Conservation (phyloP, 2,113 vertebrate genomes). For the Pelecanoides urinatrix region DNA sequence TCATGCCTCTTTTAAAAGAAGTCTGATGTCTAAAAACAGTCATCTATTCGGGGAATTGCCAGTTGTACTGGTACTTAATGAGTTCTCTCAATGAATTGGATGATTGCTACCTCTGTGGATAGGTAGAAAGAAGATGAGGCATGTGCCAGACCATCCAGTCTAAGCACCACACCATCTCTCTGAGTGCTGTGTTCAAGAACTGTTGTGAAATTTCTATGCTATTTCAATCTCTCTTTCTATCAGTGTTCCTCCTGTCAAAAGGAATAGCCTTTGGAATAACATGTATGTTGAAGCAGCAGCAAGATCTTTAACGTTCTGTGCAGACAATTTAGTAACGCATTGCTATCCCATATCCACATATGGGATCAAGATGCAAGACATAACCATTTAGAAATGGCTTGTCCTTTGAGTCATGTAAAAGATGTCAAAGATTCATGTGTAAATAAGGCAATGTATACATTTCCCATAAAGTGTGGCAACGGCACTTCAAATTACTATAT, state of each 20-base stretch:
- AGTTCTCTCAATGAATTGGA: not conserved
- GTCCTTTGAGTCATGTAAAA: not conserved
- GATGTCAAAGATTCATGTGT: not conserved
- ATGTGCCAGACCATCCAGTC: not conserved
- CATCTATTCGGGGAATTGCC: not conserved
- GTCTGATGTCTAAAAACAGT: not conserved
- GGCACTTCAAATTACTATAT: not conserved
- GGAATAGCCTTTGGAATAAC: not conserved
- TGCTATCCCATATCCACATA: too few species aligned
- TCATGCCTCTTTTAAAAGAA: not conserved
- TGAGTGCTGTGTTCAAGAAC: not conserved
- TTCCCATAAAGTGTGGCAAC: not conserved
- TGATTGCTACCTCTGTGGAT: not conserved
- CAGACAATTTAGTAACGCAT: not conserved
- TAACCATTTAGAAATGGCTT: not conserved
- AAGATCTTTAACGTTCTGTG: not conserved
- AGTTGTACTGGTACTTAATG: accelerated
- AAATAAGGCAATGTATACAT: not conserved
- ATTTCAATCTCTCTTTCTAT: not conserved
- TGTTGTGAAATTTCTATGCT: not conserved
- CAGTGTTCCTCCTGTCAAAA: not conserved
- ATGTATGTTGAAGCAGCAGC: not conserved
- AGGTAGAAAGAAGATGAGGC: not conserved
- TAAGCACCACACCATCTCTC: not conserved
- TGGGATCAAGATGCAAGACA: not conserved